These are phyloP conservation scores for Luperina nickerlii DNA, from an alignment of 2,888 invertebrate species.

Conservation along the genomic window DNA sequence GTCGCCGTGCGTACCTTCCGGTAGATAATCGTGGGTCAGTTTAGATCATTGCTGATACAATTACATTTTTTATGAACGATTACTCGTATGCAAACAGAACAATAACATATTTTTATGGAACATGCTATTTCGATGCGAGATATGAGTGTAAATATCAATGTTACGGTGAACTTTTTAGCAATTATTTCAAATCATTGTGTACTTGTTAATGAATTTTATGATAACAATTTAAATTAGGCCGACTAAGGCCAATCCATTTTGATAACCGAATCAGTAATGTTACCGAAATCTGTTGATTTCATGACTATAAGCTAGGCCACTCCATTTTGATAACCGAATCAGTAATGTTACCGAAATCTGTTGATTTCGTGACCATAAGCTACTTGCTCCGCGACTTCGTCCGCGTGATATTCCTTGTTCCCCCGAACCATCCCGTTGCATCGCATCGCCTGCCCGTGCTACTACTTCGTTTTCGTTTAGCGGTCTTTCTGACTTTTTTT, in stretches of 20 bases:
- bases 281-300: neutral
- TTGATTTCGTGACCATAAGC: neutral
- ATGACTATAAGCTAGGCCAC: neutral
- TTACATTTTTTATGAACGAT: slow-evolving; percentile 21
- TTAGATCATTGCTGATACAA: slow-evolving; percentile 9
- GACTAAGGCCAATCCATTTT: neutral
- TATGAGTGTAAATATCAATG: slow-evolving; percentile 17
- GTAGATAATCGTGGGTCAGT: neutral
- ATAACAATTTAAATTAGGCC: neutral
- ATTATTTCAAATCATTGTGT: neutral
- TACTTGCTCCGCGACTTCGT: neutral
- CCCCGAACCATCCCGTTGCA: too few species aligned
- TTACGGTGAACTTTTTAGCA: neutral
- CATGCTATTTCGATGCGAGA: neutral
- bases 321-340: too few species aligned
- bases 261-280: slow-evolving; percentile 1
- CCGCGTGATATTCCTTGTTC: neutral
- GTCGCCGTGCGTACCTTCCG: neutral
- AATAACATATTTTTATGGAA: slow-evolving; percentile 39
- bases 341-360: too few species aligned
- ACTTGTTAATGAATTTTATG: slow-evolving; percentile 4
- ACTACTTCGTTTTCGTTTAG: neutral
- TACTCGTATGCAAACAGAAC: slow-evolving; percentile 8
- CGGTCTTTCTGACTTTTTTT: neutral
- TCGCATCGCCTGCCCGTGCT: too few species aligned